These are phyloP conservation scores for Lutjanus erythropterus DNA, from an alignment of 2,113 vertebrate genomes.

Conservation along the genomic window DNA sequence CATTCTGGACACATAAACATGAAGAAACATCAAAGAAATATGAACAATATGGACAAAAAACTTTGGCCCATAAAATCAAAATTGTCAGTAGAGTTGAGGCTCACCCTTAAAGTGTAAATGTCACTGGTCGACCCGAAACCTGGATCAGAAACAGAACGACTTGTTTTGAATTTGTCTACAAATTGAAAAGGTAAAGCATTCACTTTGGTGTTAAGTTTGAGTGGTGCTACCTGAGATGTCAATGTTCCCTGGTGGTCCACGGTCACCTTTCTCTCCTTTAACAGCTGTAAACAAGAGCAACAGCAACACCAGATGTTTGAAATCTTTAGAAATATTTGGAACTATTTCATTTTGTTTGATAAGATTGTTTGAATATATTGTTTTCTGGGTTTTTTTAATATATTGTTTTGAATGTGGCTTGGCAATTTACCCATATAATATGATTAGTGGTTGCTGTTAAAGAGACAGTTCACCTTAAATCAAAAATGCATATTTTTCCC, in stretches of 20 bases:
- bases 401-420: too few species aligned
- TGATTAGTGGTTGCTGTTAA: too few species aligned
- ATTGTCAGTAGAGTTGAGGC: not conserved
- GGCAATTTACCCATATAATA: too few species aligned
- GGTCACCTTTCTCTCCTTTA: slow-evolving; percentile 90
- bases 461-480: too few species aligned
- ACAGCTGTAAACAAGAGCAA: slow-evolving; percentile 40
- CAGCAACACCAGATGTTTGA: not conserved
- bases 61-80: too few species aligned
- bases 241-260: slow-evolving; percentile 78
- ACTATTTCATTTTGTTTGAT: too few species aligned
- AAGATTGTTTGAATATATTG: too few species aligned
- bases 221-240: slow-evolving; percentile 83
- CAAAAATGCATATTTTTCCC: too few species aligned
- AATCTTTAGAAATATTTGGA: too few species aligned
- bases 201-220: not conserved
- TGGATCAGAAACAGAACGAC: slow-evolving; percentile 31
- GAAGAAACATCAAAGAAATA: not conserved
- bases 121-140: slow-evolving; percentile 69
- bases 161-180: not conserved
- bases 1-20: slow-evolving; percentile 73
- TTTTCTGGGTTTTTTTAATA: too few species aligned
- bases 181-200: not conserved
- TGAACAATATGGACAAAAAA: not conserved
- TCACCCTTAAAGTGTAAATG: slow-evolving; percentile 77